A percentile compares a stretch with the other conserved stretches of the same genome.
Conservation (phyloP, 2,888 invertebrate genomes). For the Endotricha flammealis region DNA sequence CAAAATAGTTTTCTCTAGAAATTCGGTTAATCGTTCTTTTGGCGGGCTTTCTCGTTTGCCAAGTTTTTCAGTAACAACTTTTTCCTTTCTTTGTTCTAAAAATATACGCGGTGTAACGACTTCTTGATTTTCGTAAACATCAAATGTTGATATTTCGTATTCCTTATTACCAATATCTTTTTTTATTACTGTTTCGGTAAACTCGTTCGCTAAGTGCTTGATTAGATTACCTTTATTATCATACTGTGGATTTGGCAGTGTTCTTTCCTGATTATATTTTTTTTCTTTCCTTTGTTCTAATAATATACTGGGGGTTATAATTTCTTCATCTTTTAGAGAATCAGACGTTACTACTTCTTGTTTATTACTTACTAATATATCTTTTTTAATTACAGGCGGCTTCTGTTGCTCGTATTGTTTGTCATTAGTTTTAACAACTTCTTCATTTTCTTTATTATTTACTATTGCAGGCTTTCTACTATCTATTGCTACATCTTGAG, state of each 20-base stretch:
- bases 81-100: slow-evolving; percentile 36
- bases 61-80: slow-evolving; percentile 26
- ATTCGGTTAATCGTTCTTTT: slow-evolving; percentile 63
- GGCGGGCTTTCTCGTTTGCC: slow-evolving; percentile 62
- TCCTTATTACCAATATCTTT: slow-evolving; percentile 1
- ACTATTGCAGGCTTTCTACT: not conserved
- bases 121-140: slow-evolving; percentile 14
- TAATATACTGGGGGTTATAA: slow-evolving; percentile 17
- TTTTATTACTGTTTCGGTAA: not conserved
- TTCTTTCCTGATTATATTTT: not conserved
- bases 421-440: not conserved
- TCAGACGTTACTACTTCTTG: not conserved
- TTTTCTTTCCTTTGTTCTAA: slow-evolving; percentile 4
- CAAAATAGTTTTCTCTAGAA: slow-evolving; percentile 66
- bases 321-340: slow-evolving; percentile 8
- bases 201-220: not conserved
- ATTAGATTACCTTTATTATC: slow-evolving; percentile 8
- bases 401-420: not conserved
- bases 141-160: slow-evolving; percentile 6
- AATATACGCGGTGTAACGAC: slow-evolving; percentile 34
- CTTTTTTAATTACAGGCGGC: not conserved
- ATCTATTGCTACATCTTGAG: not conserved
- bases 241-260: not conserved
- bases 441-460: slow-evolving; percentile 6
- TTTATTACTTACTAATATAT: not conserved